Evolutionary conservation across 2,113 vertebrate genomes (phyloP).

Genomic region (Ahaetulla prasina): DNA sequence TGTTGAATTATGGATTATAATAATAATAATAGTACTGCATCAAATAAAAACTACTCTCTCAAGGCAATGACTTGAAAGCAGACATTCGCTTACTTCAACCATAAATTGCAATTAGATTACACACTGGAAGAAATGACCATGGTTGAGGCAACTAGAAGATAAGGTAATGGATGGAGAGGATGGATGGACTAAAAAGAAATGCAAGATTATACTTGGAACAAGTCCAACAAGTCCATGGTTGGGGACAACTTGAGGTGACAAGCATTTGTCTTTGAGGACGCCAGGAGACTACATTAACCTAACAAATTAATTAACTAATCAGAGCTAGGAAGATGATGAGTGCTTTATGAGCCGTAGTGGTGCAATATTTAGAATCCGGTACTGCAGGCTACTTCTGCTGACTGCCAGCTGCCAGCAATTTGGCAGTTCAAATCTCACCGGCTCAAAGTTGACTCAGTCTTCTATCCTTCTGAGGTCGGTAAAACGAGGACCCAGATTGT

Average conservation of each 20-base stretch:
- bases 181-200: not conserved
- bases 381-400: too few species aligned
- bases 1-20: not conserved
- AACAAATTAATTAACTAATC: not conserved
- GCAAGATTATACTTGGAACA: not conserved
- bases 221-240: not conserved
- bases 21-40: not conserved
- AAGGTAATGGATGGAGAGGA: not conserved
- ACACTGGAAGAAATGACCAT: not conserved
- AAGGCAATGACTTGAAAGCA: not conserved
- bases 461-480: too few species aligned
- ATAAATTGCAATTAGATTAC: not conserved
- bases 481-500: too few species aligned
- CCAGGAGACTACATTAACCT: not conserved
- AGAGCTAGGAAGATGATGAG: not conserved
- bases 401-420: too few species aligned
- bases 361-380: too few species aligned
- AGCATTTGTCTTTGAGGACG: not conserved
- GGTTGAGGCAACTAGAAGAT: not conserved
- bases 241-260: not conserved
- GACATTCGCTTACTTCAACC: not conserved
- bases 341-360: not conserved
- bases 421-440: too few species aligned
- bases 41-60: not conserved
- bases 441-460: too few species aligned